Evolutionary conservation across 2,888 invertebrate species (phyloP), one percentile per base, ranked within the genome.

Genomic region (Himalopsyche japonica): DNA sequence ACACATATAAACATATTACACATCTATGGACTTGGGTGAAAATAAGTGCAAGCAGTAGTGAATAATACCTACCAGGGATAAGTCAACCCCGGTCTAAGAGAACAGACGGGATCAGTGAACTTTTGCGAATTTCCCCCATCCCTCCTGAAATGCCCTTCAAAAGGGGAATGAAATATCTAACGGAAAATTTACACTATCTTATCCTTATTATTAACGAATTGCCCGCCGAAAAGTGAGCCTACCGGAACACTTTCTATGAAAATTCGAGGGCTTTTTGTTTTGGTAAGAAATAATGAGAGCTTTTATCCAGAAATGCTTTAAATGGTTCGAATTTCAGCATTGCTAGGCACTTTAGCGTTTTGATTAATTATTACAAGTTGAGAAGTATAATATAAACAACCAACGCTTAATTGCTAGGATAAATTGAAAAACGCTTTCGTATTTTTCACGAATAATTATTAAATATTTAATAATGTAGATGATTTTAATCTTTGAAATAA

Each of bases 41-140:
- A 24, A 57, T n/a, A 20, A 57, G 20, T 57, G 57, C 57, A 57
- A 57, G 57, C 24, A 57, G 57, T 57, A 24, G 20, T 6, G 57
- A 57, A 57, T 57, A 57, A 57, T 6, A 20, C n/a, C 7, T 20
- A 7, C 20, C 57, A 57, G 20, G 57, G 57, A 24, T 57, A 57
- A 57, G 57, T 57, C 57, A 57, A 57, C 57, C 20, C 57, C 57
- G 57, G 24, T 20, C 57, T 57, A 10, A 57, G 79, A 76, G 76
- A 43, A 76, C 76, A 81, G 81, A 81, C 81, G 82, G 79, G 82
- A 82, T 82, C 82, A 82, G 82, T 78, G 82, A 82, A 49, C 81
- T 70, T 34, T 43, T 27, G 48, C 80, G 34, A 24, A 18, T 48
- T 15, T 48, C 80, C 80, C 48, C 80, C n/a, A 34, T 34, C 80